Percentiles rank a stretch among this genome's conserved stretches.
These are phyloP conservation scores for Mechanitis messenoides DNA, from an alignment of 2,888 invertebrate species.

Conservation along the genomic window DNA sequence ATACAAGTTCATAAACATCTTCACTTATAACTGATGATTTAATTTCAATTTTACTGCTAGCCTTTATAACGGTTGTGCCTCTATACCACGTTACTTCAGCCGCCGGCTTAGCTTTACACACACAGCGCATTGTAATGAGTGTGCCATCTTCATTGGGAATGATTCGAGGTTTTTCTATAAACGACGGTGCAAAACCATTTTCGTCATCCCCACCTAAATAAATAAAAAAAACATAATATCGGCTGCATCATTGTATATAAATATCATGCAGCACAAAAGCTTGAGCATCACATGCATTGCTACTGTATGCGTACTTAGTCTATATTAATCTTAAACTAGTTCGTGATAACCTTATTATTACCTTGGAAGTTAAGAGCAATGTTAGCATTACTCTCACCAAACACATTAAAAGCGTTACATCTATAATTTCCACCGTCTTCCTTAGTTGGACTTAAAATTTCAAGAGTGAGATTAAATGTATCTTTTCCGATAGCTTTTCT, in stretches of 20 bases:
- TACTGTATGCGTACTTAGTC: slow-evolving; percentile 73
- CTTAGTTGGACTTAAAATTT: slow-evolving; percentile 95
- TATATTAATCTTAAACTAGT: slow-evolving; percentile 31
- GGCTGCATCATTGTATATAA: slow-evolving; percentile 6
- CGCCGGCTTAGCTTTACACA: slow-evolving; percentile 95
- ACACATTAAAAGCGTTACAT: slow-evolving; percentile 98
- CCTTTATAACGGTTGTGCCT: slow-evolving; percentile 89
- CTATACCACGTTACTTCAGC: slow-evolving; percentile 97
- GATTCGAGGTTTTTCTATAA: slow-evolving; percentile 98
- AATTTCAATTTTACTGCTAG: slow-evolving; percentile 89
- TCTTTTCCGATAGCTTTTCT: slow-evolving; percentile 93
- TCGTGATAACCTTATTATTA: slow-evolving; percentile 65
- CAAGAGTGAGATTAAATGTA: slow-evolving; percentile 92
- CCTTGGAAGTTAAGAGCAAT: slow-evolving; percentile 99
- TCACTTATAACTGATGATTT: slow-evolving; percentile 86
- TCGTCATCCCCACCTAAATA: slow-evolving; percentile 91
- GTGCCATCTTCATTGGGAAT: slow-evolving; percentile 99
- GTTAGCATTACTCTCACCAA: slow-evolving; percentile 99
- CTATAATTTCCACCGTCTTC: slow-evolving; percentile 99
- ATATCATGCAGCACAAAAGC: slow-evolving; percentile 64
- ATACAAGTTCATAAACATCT: slow-evolving; percentile 90
- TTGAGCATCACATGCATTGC: slow-evolving; percentile 66
- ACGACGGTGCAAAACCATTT: slow-evolving; percentile 95
- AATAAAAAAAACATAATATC: slow-evolving; percentile 22
- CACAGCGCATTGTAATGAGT: slow-evolving; percentile 97